Evolutionary conservation across 2,797 vertebrate species (phyloP).

Genomic region (Gallirallus australis): DNA sequence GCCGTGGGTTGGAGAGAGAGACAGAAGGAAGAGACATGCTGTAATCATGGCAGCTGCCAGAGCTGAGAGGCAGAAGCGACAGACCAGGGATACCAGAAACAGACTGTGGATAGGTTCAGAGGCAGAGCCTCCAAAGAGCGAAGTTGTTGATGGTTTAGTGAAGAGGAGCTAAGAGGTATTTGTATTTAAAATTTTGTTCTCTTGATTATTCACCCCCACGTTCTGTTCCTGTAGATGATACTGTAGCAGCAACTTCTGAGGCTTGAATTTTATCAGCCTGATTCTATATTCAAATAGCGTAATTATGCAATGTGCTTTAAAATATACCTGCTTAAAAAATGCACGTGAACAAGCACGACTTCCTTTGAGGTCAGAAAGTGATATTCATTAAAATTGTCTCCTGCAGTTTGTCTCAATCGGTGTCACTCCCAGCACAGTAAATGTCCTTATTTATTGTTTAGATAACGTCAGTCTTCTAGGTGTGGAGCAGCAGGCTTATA

Average conservation of each 20-base stretch:
- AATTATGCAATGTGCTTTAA: not conserved
- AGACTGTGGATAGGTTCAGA: not conserved
- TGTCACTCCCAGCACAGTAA: not conserved
- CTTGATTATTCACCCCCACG: not conserved
- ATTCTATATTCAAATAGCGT: not conserved
- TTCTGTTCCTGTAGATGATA: not conserved
- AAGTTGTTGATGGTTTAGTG: not conserved
- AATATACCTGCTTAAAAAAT: not conserved
- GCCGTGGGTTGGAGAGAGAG: not conserved
- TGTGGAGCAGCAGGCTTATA: slow-evolving; percentile 41
- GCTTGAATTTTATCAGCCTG: not conserved
- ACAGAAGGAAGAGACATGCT: slow-evolving; percentile 8
- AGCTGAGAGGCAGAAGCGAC: not conserved
- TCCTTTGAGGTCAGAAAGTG: slow-evolving; percentile 13
- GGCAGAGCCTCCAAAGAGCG: not conserved
- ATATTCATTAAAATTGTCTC: slow-evolving; percentile 30
- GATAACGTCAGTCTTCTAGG: not conserved
- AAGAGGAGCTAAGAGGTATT: slow-evolving; percentile 50
- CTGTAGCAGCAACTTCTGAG: not conserved
- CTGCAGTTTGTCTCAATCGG: not conserved
- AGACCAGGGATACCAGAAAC: not conserved
- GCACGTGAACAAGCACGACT: not conserved
- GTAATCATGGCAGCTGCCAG: slow-evolving; percentile 1
- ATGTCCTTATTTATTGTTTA: slow-evolving; percentile 55
- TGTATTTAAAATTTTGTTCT: not conserved